A percentile compares a stretch with the other conserved stretches of the same genome.
phyloP scores from a whole-genome alignment of 1,140 invertebrate genomes.

The Andricus grossulariae region DNA sequence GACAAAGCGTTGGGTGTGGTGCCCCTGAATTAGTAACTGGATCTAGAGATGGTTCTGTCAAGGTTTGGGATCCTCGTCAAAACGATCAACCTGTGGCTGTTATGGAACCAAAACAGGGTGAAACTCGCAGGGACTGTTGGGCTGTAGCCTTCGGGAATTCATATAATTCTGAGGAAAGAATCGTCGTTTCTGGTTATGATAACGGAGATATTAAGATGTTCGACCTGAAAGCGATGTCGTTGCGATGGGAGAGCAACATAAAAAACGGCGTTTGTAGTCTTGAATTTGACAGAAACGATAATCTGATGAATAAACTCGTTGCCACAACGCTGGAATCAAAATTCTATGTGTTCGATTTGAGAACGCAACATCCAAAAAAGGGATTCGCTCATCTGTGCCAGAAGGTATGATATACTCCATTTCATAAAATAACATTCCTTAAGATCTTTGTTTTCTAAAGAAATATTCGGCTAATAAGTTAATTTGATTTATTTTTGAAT shows the following conservation, averaged over 20 bases:
- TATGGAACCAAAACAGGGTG: constrained; percentile 85
- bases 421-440: too few species aligned
- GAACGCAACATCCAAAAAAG: constrained; percentile 90
- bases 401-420: constrained; percentile 75
- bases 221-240: constrained; percentile 89
- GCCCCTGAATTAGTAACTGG: constrained; percentile 97
- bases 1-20: constrained; percentile 87
- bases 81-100: constrained; percentile 91
- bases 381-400: constrained; percentile 89
- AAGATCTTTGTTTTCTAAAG: too few species aligned
- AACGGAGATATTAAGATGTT: constrained; percentile 98
- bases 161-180: constrained; percentile 88
- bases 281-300: constrained; percentile 96
- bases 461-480: too few species aligned
- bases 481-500: too few species aligned
- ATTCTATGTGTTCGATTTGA: constrained; percentile 92
- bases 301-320: constrained; percentile 96
- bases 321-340: constrained; percentile 95
- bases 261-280: constrained; percentile 94
- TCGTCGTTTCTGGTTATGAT: constrained; percentile 94
- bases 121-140: constrained; percentile 88
- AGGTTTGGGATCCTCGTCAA: constrained; percentile 96
- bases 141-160: constrained; percentile 91
- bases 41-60: constrained; percentile 94
- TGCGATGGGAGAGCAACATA: constrained; percentile 94